Conservation (phyloP, 2,797 vertebrate species). For the Limnodromus scolopaceus region DNA sequence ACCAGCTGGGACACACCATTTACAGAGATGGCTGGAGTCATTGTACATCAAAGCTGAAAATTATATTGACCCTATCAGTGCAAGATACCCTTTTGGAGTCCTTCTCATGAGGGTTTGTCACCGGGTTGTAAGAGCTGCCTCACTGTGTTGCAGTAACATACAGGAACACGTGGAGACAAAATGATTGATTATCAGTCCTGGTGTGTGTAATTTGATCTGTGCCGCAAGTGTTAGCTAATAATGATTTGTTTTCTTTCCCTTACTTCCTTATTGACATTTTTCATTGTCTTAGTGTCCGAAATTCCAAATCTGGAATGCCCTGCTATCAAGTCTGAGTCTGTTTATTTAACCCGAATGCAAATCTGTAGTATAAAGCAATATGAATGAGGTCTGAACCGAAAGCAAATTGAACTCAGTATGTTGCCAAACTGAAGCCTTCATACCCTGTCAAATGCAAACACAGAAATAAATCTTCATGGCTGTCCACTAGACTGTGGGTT, state of each 20-base stretch:
- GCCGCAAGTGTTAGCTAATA: neutral
- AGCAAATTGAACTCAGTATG: neutral
- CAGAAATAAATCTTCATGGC: neutral
- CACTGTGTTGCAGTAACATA: neutral
- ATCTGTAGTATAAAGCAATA: neutral
- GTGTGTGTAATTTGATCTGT: conserved; percentile 11
- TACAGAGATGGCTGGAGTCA: neutral
- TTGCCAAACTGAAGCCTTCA: neutral
- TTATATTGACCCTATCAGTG: neutral
- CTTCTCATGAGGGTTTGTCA: neutral
- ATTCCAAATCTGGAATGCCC: neutral
- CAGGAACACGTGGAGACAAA: neutral
- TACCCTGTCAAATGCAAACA: neutral
- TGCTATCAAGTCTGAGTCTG: neutral
- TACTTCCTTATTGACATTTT: neutral
- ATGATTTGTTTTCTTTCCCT: conserved; percentile 1
- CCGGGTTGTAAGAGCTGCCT: neutral
- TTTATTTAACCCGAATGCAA: conserved; percentile 1
- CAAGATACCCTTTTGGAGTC: neutral
- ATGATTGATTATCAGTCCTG: conserved; percentile 1
- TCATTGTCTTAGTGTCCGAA: neutral
- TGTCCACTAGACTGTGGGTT: neutral
- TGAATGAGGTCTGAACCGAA: neutral
- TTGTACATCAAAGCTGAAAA: neutral
- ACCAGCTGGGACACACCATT: neutral